Base-by-base conservation (phyloP, 2,797 vertebrate species). In the Tauraco hartlaubi region DNA sequence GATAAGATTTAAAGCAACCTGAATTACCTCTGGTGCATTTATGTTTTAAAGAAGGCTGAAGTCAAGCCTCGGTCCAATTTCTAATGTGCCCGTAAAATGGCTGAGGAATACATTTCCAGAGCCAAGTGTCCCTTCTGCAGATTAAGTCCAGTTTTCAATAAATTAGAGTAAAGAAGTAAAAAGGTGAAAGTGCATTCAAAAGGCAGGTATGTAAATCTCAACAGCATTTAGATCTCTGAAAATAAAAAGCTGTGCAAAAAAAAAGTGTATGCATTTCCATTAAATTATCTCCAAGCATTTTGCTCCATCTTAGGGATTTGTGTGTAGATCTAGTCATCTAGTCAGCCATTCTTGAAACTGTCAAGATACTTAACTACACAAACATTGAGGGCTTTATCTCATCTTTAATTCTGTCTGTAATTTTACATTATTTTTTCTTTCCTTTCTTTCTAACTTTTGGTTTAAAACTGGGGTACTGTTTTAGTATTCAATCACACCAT, bases 341-440 rank as follows among this genome's bases (percentile, higher is more conserved):
- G 54, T 78, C 51, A 94, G 76, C 6, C 75, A 61, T 73, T 94
- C 80, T 81, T 82, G 59, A 94, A 95, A 90, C 83, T 90, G 55
- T 68, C 93, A 95, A 79, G 74, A 73, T 59, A 84, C 69, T 74
- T 81, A 86, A 79, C 85, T 48, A 79, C 35, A 33, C 55, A 93
- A 94, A 94, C 94, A 90, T 92, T 79, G 85, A 75, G 62, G 75
- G 51, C 81, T 92, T 97, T 90, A 90, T 63, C 88, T 90, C 88
- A 71, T 76, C 55, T 95, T 86, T 79, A 95, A 86, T 94, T 92
- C 67, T 69, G 55, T 84, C 87, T 81, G 59, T 61, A 88, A 92
- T 73, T 92, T 59, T 84, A 91, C 41, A 67, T 71, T 75, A 64
- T 62, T 61, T 90, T 94, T 96, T 88, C 59, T 80, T 83, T 89